Evolutionary conservation across 2,888 invertebrate species (phyloP), one percentile per base, ranked within the genome.

Genomic region (Dorcus hopei): DNA sequence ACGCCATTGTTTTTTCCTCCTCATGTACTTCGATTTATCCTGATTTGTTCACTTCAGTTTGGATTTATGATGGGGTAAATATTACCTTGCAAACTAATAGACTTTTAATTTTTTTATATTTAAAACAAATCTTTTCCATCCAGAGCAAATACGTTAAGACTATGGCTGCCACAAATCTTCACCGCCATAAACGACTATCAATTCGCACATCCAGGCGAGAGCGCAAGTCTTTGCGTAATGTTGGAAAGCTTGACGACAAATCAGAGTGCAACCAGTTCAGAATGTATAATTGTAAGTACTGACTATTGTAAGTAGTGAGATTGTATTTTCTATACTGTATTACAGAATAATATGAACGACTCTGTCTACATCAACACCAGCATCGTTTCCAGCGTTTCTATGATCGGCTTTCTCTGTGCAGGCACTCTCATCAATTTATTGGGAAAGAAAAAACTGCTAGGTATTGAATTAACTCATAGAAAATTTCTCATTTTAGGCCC

Each of bases 141-240:
- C 57, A 78, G 79, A 42, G 63, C 89, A 64, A 93, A 93, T 71
- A 91, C 93, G 0, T 80, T 94, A 41, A 87, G 93, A 11, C 82
- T 94, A 39, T 95, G 94, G 93, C 83, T 93, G 65, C 94, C 94
- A 0, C 92, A 93, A 73, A 80, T 95, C 11, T 93, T 93, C 65
- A 86, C 89, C 54, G 88, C 89, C 74, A 86, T 89, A 52, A 76
- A 75, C 61, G 77, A 78, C 58, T 78, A 77, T 61, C 65, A 74
- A 54, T 47, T 61, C 23, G 60, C 65, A 26, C 65, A 76, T 54
- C 70, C 74, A 54, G 65, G 68, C 8, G 70, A 73, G 54, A 68
- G 73, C 3, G 76, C 79, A 19, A 77, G 74, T 57, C 74, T 83
- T 57, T 81, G 82, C 65, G 76, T 77, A 47, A 80, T 81, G 78